Conservation (phyloP, 2,888 invertebrate genomes). For the Cremastinae sp. region DNA sequence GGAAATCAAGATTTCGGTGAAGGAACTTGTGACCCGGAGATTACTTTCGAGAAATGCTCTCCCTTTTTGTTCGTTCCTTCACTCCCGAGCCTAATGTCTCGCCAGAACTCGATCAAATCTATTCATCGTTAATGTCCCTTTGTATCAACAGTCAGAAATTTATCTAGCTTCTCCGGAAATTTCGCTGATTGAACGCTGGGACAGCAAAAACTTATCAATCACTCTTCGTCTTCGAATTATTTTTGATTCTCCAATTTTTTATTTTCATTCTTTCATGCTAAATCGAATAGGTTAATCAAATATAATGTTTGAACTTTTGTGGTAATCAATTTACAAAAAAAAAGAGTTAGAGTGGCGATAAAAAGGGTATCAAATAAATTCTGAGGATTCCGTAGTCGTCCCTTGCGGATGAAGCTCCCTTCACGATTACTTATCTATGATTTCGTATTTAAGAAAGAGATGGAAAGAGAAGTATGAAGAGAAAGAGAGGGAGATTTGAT, state of each 20-base stretch:
- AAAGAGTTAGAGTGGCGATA: too few relatives aligned
- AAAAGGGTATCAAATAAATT: constrained; percentile 6
- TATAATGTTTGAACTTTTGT: too few relatives aligned
- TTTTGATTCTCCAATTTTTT: too few relatives aligned
- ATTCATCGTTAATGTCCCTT: constrained; percentile 21
- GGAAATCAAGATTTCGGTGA: constrained; percentile 22
- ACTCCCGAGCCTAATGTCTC: constrained; percentile 41
- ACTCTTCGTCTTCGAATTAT: too few relatives aligned
- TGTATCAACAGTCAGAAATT: neutral
- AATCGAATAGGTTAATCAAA: too few relatives aligned
- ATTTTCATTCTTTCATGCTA: too few relatives aligned
- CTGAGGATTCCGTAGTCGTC: constrained; percentile 42
- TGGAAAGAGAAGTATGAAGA: neutral
- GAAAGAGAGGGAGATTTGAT: neutral
- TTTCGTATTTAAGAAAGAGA: constrained; percentile 65
- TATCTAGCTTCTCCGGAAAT: too few relatives aligned
- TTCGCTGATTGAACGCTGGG: too few relatives aligned
- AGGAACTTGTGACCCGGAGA: constrained; percentile 63
- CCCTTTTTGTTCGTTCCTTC: neutral
- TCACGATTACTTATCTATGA: constrained; percentile 72
- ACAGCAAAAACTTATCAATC: too few relatives aligned
- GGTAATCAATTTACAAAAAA: too few relatives aligned
- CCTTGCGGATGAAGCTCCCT: constrained; percentile 36
- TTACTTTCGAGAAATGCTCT: constrained; percentile 65
- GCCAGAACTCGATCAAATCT: constrained; percentile 43